These are phyloP conservation scores for Drosophila equinoxialis DNA, from an alignment of 1,140 invertebrate species.

Conservation along the genomic window DNA sequence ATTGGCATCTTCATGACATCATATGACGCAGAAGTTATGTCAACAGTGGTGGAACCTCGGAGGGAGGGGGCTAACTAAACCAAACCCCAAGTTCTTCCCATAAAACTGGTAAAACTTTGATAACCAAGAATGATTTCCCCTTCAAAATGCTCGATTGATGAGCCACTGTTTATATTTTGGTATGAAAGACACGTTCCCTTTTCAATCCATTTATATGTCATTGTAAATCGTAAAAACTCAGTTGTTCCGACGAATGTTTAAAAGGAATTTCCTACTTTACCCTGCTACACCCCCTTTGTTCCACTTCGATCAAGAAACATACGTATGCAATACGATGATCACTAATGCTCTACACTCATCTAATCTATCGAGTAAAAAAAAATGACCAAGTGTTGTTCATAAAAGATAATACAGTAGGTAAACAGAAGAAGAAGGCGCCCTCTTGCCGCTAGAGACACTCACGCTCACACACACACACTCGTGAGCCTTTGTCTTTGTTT, in stretches of 20 bases:
- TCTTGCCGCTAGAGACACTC: slow-evolving; percentile 1
- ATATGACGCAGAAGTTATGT: background rate
- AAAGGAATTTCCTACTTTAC: slow-evolving; percentile 4
- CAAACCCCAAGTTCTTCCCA: too few relatives aligned
- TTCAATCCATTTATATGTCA: background rate
- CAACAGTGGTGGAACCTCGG: too few relatives aligned
- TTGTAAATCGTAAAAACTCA: slow-evolving; percentile 32
- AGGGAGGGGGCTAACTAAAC: too few relatives aligned
- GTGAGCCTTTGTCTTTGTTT: slow-evolving; percentile 15
- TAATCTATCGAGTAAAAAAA: background rate
- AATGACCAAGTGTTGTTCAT: background rate
- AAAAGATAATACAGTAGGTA: slow-evolving; percentile 10
- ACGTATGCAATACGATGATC: background rate
- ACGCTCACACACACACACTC: background rate
- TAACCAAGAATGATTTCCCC: too few relatives aligned
- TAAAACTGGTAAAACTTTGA: too few relatives aligned
- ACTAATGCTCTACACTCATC: background rate
- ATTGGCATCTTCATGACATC: background rate
- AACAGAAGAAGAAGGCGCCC: slow-evolving; percentile 6
- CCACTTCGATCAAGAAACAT: background rate
- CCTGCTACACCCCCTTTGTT: too few relatives aligned
- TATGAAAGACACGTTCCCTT: background rate
- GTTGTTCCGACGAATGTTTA: slow-evolving; percentile 18
- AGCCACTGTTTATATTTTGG: background rate
- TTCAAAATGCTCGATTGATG: too few relatives aligned